Conservation (phyloP, 2,888 invertebrate genomes). For the Azorinus chamasolen region DNA sequence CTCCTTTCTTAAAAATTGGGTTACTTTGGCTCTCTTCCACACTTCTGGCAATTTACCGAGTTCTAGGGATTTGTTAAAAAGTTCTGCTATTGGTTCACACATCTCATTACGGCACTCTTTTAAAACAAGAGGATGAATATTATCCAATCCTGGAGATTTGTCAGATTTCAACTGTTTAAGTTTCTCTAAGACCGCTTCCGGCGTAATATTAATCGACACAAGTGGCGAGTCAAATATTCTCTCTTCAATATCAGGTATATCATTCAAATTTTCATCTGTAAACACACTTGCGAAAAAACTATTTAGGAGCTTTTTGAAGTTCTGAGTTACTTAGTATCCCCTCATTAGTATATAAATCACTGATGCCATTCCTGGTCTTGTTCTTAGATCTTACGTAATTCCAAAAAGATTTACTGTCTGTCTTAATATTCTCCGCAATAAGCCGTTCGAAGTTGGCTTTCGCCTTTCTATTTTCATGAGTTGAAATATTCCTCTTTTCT, state of each 20-base stretch:
- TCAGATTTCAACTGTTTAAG: background rate
- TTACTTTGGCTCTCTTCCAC: background rate
- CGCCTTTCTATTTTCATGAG: background rate
- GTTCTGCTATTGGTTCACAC: background rate
- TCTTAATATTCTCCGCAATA: background rate
- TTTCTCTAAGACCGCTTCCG: background rate
- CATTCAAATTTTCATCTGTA: background rate
- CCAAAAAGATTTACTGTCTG: conserved; percentile 4
- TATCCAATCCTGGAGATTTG: background rate
- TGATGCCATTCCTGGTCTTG: background rate
- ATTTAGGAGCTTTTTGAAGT: too few relatives aligned
- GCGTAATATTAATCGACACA: background rate
- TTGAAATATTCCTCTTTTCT: background rate
- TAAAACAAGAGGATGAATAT: conserved; percentile 3
- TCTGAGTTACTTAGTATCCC: background rate
- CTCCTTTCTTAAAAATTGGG: background rate
- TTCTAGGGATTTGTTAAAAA: conserved; percentile 7
- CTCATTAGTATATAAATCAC: background rate
- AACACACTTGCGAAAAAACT: background rate
- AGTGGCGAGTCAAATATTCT: background rate
- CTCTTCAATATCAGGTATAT: background rate
- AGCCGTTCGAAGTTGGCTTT: conserved; percentile 1
- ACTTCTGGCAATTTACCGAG: background rate
- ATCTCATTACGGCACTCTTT: background rate
- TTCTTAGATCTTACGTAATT: background rate